A percentile compares a stretch with the other conserved stretches of the same genome.
phyloP scores from a whole-genome alignment of 2,113 vertebrate species.

The Ariopsis seemanni region DNA sequence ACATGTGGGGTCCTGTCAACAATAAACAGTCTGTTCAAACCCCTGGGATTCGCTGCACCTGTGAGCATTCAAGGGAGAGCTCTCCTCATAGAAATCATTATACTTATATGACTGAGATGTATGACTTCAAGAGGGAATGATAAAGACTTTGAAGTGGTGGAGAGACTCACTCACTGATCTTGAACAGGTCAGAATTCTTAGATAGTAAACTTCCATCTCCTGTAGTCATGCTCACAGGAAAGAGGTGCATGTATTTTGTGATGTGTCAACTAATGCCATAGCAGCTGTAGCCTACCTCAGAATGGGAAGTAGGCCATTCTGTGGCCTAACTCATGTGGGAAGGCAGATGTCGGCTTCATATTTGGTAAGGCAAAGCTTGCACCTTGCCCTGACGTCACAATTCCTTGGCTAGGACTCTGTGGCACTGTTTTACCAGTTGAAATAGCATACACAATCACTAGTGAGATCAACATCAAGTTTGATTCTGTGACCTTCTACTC shows the following conservation, averaged over 20 bases:
- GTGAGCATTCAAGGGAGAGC: too few species aligned
- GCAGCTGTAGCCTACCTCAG: neutral
- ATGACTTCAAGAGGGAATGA: too few species aligned
- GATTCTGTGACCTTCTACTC: neutral
- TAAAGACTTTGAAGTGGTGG: too few species aligned
- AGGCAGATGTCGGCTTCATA: neutral
- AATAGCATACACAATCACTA: neutral
- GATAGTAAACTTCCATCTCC: neutral
- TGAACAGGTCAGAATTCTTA: neutral
- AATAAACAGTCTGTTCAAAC: too few species aligned
- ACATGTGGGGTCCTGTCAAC: too few species aligned
- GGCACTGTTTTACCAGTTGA: neutral
- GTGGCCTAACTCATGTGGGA: neutral
- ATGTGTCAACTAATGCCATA: neutral
- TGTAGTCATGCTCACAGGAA: neutral
- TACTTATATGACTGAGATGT: too few species aligned
- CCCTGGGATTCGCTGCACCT: too few species aligned
- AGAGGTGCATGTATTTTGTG: neutral
- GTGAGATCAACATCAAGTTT: neutral
- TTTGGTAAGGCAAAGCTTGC: neutral
- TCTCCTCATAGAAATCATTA: too few species aligned
- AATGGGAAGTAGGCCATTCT: neutral
- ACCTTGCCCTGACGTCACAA: neutral
- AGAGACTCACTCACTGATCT: too few species aligned
- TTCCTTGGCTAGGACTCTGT: neutral